These are phyloP conservation scores for Cremastinae sp. DNA, from an alignment of 2,888 invertebrate genomes.

Conservation along the genomic window DNA sequence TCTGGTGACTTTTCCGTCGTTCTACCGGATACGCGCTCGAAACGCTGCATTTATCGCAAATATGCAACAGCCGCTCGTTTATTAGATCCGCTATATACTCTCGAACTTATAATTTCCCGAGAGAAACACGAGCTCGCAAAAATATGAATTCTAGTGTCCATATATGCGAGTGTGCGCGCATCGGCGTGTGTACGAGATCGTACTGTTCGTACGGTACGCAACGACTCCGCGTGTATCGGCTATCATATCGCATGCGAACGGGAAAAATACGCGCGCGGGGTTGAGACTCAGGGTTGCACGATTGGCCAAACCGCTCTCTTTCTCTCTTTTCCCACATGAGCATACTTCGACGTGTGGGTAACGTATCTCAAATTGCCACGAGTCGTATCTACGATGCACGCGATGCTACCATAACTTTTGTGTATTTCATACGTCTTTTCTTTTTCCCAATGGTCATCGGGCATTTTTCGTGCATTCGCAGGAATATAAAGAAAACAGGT, in stretches of 20 bases:
- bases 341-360: conserved; percentile 6
- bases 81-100: conserved; percentile 77
- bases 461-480: conserved; percentile 13
- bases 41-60: conserved; percentile 75
- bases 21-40: conserved; percentile 75
- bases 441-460: conserved; percentile 20
- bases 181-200: conserved; percentile 1
- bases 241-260: conserved; percentile 56
- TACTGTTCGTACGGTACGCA: conserved; percentile 6
- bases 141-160: not conserved
- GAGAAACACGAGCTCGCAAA: conserved; percentile 19
- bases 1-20: conserved; percentile 57
- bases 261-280: conserved; percentile 56
- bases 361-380: conserved; percentile 20
- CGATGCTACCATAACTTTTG: conserved; percentile 64
- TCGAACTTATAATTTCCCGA: conserved; percentile 62
- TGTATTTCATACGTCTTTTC: conserved; percentile 43
- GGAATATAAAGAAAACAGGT: conserved; percentile 9
- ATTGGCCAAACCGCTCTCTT: conserved; percentile 47
- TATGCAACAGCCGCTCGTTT: conserved; percentile 69
- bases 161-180: conserved; percentile 16
- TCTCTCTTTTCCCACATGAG: conserved; percentile 27
- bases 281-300: conserved; percentile 51
- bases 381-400: conserved; percentile 59
- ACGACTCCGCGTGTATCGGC: conserved; percentile 36